A percentile compares a stretch with the other conserved stretches of the same genome.
Evolutionary conservation across 2,113 vertebrate genomes (phyloP).

Genomic region (Prietella phreatophila): DNA sequence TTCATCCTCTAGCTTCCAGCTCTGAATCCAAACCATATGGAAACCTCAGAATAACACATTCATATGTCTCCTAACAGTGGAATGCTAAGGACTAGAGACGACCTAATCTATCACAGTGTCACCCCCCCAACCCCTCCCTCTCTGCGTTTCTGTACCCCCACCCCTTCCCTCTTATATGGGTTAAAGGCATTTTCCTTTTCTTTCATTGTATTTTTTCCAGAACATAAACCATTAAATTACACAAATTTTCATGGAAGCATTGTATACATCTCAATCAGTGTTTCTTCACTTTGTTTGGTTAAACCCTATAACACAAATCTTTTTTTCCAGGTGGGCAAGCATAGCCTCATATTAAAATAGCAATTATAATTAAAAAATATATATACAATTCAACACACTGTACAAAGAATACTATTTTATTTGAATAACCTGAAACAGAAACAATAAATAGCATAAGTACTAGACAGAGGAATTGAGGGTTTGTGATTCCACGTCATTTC

Average conservation of each 20-base stretch:
- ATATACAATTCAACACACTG: background rate
- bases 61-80: constrained; percentile 36
- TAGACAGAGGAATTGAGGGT: background rate
- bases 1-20: background rate
- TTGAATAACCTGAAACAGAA: background rate
- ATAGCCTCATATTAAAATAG: background rate
- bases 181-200: background rate
- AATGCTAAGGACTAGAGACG: constrained; percentile 37
- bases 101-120: constrained; percentile 45
- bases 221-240: background rate
- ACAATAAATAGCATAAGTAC: background rate
- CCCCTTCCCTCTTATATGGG: background rate
- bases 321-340: background rate
- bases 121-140: background rate
- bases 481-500: background rate
- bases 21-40: constrained; percentile 16
- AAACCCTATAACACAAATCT: background rate
- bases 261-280: background rate
- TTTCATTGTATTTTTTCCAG: background rate
- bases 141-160: background rate
- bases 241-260: background rate
- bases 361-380: background rate
- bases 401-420: background rate
- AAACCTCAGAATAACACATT: constrained; percentile 17
- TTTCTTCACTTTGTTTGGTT: background rate